phyloP scores from a whole-genome alignment of 2,888 invertebrate species.

The Aleiodes leptofemur region DNA sequence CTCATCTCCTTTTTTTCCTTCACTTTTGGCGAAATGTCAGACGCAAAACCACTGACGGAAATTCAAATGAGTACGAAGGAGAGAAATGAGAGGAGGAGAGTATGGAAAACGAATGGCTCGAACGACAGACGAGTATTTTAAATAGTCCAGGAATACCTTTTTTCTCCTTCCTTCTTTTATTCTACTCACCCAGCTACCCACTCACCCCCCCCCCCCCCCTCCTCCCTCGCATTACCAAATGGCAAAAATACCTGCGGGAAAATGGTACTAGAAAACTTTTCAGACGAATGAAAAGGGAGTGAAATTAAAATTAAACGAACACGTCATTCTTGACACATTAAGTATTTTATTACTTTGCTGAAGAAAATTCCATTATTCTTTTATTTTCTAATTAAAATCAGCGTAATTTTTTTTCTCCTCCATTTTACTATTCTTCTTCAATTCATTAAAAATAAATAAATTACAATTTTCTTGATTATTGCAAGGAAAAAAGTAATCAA shows the following conservation, averaged over 20 bases:
- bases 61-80: constrained; percentile 55
- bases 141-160: constrained; percentile 43
- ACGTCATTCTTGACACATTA: constrained; percentile 11
- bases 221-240: neutral
- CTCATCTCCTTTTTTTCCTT: neutral
- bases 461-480: too few relatives aligned
- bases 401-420: constrained; percentile 2
- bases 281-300: constrained; percentile 13
- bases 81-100: constrained; percentile 27
- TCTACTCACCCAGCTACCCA: neutral
- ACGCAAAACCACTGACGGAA: constrained; percentile 53
- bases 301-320: constrained; percentile 30
- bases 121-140: constrained; percentile 51
- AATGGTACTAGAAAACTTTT: constrained; percentile 16
- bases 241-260: constrained; percentile 4
- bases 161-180: neutral
- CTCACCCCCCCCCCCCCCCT: neutral
- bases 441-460: neutral
- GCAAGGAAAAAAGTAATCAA: too few relatives aligned
- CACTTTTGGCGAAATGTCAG: constrained; percentile 52
- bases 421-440: neutral
- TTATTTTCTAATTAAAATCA: too few relatives aligned
- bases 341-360: neutral
- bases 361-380: too few relatives aligned
- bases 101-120: constrained; percentile 41